A percentile compares a stretch with the other conserved stretches of the same genome.
Evolutionary conservation across 2,797 vertebrate species (phyloP).

Genomic region (Philypnodon macrostomus): DNA sequence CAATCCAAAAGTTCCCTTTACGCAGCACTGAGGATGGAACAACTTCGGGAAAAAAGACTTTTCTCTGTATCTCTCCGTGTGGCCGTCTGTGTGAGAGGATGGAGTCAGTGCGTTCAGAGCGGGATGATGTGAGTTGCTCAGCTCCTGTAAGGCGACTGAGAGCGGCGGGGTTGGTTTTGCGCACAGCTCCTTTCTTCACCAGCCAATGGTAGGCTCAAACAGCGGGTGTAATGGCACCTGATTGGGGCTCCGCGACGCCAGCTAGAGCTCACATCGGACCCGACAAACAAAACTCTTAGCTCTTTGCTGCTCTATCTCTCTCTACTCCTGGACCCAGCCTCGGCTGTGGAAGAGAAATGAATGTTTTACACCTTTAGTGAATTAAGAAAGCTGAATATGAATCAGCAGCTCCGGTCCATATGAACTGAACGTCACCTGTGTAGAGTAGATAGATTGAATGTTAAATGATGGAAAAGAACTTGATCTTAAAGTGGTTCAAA

Average conservation of each 20-base stretch:
- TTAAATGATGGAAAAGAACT: too few relatives aligned
- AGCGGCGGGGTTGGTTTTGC: constrained; percentile 86
- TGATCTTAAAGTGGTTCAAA: too few relatives aligned
- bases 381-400: constrained; percentile 60
- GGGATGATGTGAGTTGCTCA: constrained; percentile 82
- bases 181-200: constrained; percentile 81
- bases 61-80: constrained; percentile 33
- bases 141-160: constrained; percentile 87
- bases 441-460: too few relatives aligned
- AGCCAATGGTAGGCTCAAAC: constrained; percentile 73
- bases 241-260: constrained; percentile 77
- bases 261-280: constrained; percentile 60
- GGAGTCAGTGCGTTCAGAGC: constrained; percentile 67
- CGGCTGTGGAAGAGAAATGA: constrained; percentile 62
- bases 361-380: constrained; percentile 69
- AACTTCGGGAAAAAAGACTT: constrained; percentile 37
- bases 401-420: constrained; percentile 1
- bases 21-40: constrained; percentile 2
- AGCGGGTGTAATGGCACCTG: constrained; percentile 69
- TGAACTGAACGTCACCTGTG: too few relatives aligned
- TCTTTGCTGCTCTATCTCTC: constrained; percentile 41
- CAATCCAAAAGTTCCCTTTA: constrained; percentile 24
- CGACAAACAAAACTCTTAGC: constrained; percentile 71
- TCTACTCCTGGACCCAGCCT: constrained; percentile 47
- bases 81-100: constrained; percentile 31